Conservation (phyloP, 2,797 vertebrate genomes). For the Prionace glauca region DNA sequence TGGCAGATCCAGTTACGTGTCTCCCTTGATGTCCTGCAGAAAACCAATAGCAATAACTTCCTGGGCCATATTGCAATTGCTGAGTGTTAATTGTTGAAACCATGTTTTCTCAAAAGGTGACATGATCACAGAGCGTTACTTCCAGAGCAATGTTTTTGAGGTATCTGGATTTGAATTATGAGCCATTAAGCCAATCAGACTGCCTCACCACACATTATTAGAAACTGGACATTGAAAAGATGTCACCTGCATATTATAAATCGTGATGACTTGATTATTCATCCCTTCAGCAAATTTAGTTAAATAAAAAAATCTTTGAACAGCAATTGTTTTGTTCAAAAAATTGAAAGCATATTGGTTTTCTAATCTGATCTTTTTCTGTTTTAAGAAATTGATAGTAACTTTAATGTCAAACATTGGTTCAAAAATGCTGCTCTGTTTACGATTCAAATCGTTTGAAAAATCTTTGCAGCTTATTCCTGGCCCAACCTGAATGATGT, state of each 20-base stretch:
- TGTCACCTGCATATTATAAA: not conserved
- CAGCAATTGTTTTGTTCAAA: not conserved
- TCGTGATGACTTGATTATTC: not conserved
- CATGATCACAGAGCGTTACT: not conserved
- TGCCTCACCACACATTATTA: not conserved
- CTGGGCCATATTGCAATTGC: not conserved
- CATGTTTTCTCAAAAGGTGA: conserved; percentile 2
- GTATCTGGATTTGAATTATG: not conserved
- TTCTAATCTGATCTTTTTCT: not conserved
- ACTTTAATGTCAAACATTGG: not conserved
- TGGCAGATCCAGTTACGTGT: conserved; percentile 20
- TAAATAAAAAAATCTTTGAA: not conserved
- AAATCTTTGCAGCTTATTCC: not conserved
- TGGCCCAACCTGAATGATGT: not conserved
- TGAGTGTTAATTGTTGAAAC: conserved; percentile 1
- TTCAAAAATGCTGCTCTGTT: not conserved
- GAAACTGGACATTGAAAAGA: not conserved
- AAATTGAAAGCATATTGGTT: not conserved
- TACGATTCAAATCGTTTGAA: not conserved
- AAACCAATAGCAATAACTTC: not conserved
- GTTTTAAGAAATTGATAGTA: not conserved
- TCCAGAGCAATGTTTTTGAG: not conserved
- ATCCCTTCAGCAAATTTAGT: not conserved
- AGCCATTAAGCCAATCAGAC: not conserved
- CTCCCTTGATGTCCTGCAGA: conserved; percentile 22